phyloP scores from a whole-genome alignment of 2,888 invertebrate genomes.

The Slavum lentiscoides region DNA sequence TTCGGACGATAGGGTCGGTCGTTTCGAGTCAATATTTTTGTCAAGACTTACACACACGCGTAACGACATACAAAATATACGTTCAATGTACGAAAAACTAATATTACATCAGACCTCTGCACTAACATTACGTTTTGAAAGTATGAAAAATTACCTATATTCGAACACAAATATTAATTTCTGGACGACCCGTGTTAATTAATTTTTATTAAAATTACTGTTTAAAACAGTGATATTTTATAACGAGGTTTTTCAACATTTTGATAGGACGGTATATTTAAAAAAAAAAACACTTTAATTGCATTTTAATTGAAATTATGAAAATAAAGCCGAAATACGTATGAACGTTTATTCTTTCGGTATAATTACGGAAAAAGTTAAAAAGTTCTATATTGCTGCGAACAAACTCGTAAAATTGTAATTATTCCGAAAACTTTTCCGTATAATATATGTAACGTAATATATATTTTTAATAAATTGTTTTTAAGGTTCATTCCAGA shows the following conservation, averaged over 20 bases:
- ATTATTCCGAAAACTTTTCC: constrained; percentile 19
- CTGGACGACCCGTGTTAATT: background rate
- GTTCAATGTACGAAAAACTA: too few relatives aligned
- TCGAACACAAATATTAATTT: background rate
- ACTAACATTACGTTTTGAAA: too few relatives aligned
- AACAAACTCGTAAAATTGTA: constrained; percentile 26
- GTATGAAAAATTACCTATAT: background rate
- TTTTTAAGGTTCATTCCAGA: background rate
- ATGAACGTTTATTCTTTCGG: constrained; percentile 15
- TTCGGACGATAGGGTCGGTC: too few relatives aligned
- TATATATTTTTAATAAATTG: constrained; percentile 13
- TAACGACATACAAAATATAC: too few relatives aligned
- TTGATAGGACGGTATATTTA: background rate
- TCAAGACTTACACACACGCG: too few relatives aligned
- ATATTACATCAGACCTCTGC: too few relatives aligned
- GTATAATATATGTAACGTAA: too few relatives aligned
- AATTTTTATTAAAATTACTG: too few relatives aligned
- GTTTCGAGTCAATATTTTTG: too few relatives aligned
- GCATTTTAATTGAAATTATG: constrained; percentile 23
- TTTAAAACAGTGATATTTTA: background rate
- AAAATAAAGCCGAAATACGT: constrained; percentile 8
- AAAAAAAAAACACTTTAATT: background rate
- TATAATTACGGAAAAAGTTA: constrained; percentile 17
- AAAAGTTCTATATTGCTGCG: constrained; percentile 7
- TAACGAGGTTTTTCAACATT: background rate